phyloP scores from a whole-genome alignment of 2,888 invertebrate species.

The Phaedon cochleariae region DNA sequence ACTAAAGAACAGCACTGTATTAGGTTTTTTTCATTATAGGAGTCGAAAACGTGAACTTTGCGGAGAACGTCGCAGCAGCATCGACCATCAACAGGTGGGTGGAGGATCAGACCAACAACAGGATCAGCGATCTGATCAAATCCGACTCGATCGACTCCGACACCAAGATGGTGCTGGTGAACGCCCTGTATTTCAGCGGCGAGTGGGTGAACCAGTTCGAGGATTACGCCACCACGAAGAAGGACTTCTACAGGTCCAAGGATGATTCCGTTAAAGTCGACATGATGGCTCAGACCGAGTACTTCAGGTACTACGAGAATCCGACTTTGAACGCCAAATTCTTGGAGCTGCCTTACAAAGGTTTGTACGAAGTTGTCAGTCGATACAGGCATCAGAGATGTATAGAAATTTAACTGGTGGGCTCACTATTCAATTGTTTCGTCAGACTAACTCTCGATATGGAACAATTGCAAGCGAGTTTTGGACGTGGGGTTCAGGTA shows the following conservation, averaged over 20 bases:
- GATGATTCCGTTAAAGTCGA: constrained; percentile 46
- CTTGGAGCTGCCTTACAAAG: constrained; percentile 51
- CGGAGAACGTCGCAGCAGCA: constrained; percentile 41
- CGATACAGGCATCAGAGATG: no score
- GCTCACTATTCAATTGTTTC: no score
- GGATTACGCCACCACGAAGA: constrained; percentile 37
- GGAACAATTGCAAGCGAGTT: no score
- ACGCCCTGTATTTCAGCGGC: constrained; percentile 57
- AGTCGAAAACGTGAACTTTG: constrained; percentile 61
- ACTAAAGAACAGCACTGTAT: no score
- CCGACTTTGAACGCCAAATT: constrained; percentile 49
- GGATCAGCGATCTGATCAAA: constrained; percentile 52
- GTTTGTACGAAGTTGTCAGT: no score
- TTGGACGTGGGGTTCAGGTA: no score
- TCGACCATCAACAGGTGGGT: constrained; percentile 57
- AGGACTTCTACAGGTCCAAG: constrained; percentile 45
- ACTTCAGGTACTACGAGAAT: constrained; percentile 51
- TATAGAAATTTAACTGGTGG: no score
- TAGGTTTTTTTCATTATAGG: constrained; percentile 59
- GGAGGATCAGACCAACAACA: constrained; percentile 53
- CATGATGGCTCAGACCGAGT: constrained; percentile 48
- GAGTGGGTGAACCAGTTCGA: constrained; percentile 49
- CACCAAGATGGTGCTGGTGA: constrained; percentile 53
- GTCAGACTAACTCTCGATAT: no score
- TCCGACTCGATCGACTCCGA: constrained; percentile 40